Conservation (phyloP, 2,888 invertebrate genomes). For the Caenorhabditis sp. region DNA sequence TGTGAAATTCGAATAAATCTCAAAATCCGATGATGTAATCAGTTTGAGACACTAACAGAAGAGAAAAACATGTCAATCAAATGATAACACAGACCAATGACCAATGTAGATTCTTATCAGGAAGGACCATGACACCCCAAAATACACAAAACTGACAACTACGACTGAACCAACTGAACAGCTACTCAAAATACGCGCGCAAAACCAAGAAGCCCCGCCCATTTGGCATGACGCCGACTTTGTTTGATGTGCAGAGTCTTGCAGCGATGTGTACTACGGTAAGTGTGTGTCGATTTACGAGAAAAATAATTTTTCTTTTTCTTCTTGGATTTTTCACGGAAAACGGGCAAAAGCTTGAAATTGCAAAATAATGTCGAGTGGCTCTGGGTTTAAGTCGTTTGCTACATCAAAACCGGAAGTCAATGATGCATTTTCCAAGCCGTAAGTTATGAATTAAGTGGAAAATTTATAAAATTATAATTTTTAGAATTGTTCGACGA, state of each 20-base stretch:
- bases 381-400: not conserved
- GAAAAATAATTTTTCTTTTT: slow-evolving; percentile 4
- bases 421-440: slow-evolving; percentile 53
- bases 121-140: not conserved
- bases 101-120: not conserved
- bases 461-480: not conserved
- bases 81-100: slow-evolving; percentile 14
- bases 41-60: not conserved
- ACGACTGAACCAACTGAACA: slow-evolving; percentile 5
- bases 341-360: too few relatives aligned
- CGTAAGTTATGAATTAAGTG: slow-evolving; percentile 39
- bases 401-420: slow-evolving; percentile 28
- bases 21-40: not conserved
- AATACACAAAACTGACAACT: slow-evolving; percentile 3
- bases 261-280: slow-evolving; percentile 18
- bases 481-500: slow-evolving; percentile 28
- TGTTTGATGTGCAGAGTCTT: slow-evolving; percentile 34
- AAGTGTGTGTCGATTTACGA: slow-evolving; percentile 32
- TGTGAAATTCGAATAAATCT: too few relatives aligned
- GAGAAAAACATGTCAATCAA: not conserved
- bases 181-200: slow-evolving; percentile 42
- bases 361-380: too few relatives aligned
- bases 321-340: not conserved
- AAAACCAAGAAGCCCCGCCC: slow-evolving; percentile 30
- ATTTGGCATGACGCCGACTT: slow-evolving; percentile 33